phyloP scores from a whole-genome alignment of 1,140 invertebrate genomes.

The Drosophila watanabei region DNA sequence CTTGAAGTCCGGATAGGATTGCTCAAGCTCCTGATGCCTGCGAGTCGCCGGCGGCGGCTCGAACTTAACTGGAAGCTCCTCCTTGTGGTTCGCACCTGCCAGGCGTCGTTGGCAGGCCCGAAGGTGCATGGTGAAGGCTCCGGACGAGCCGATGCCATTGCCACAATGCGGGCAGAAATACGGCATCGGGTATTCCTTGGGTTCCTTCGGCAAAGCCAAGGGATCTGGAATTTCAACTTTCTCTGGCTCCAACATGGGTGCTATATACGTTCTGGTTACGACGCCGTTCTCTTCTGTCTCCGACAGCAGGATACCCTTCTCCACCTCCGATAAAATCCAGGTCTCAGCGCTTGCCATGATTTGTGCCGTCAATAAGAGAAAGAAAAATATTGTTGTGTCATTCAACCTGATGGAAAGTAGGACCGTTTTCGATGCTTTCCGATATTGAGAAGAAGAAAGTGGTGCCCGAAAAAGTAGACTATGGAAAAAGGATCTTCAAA shows the following conservation, averaged over 20 bases:
- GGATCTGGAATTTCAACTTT: not conserved
- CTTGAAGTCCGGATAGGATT: not conserved
- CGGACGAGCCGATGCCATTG: slow-evolving; percentile 9
- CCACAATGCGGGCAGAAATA: slow-evolving; percentile 17
- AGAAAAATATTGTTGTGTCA: slow-evolving; percentile 13
- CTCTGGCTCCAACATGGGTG: not conserved
- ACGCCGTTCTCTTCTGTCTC: slow-evolving; percentile 22
- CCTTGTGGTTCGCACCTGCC: not conserved
- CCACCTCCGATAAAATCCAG: slow-evolving; percentile 1
- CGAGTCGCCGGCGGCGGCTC: too few relatives aligned
- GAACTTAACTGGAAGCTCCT: not conserved
- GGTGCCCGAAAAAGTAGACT: not conserved
- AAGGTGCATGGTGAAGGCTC: slow-evolving; percentile 22
- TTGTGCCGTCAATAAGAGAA: not conserved
- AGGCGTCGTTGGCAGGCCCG: slow-evolving; percentile 3
- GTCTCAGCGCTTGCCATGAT: slow-evolving; percentile 9
- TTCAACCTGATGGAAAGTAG: not conserved
- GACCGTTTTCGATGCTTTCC: not conserved
- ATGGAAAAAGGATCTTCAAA: not conserved
- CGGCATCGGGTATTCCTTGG: not conserved
- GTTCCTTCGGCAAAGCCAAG: not conserved
- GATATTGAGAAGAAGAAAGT: slow-evolving; percentile 17
- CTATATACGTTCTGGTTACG: slow-evolving; percentile 12
- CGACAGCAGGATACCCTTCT: slow-evolving; percentile 20
- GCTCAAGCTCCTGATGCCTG: not conserved